Percentiles rank a stretch among this genome's conserved stretches.
These are phyloP conservation scores for Harpagoxenus sublaevis DNA, from an alignment of 2,888 invertebrate genomes.

Conservation along the genomic window DNA sequence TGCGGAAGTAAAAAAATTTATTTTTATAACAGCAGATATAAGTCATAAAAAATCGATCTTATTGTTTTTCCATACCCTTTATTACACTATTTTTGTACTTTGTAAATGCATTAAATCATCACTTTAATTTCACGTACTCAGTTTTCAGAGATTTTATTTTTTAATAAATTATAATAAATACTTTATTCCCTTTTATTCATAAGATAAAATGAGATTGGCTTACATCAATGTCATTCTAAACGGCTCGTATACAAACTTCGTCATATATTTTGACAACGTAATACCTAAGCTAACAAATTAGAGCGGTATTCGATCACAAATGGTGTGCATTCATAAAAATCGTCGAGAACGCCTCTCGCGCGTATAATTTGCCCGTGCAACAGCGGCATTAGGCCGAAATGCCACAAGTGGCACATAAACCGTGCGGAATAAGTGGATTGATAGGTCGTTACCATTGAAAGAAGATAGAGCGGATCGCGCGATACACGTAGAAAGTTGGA, in stretches of 20 bases:
- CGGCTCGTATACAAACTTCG: neutral
- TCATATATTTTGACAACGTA: neutral
- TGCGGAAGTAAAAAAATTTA: neutral
- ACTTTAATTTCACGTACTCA: neutral
- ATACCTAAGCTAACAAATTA: neutral
- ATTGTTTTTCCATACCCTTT: neutral
- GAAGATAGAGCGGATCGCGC: slow-evolving; percentile 62
- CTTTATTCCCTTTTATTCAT: neutral
- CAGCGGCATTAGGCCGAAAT: slow-evolving; percentile 62
- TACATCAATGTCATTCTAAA: neutral
- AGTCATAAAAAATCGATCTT: too few species aligned
- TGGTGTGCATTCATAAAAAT: slow-evolving; percentile 19
- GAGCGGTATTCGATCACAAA: neutral
- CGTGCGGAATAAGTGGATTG: slow-evolving; percentile 82
- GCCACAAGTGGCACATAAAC: slow-evolving; percentile 85
- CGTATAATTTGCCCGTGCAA: slow-evolving; percentile 40
- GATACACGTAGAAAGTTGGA: slow-evolving; percentile 51
- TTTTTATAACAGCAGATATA: neutral
- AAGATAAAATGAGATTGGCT: neutral
- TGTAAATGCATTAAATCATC: neutral
- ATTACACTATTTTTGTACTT: neutral
- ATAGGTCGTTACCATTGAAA: slow-evolving; percentile 78
- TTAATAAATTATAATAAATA: neutral
- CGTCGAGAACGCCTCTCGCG: neutral
- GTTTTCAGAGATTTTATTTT: neutral